Base-by-base conservation (phyloP, 2,888 invertebrate species). In the Neoaliturus tenellus region DNA sequence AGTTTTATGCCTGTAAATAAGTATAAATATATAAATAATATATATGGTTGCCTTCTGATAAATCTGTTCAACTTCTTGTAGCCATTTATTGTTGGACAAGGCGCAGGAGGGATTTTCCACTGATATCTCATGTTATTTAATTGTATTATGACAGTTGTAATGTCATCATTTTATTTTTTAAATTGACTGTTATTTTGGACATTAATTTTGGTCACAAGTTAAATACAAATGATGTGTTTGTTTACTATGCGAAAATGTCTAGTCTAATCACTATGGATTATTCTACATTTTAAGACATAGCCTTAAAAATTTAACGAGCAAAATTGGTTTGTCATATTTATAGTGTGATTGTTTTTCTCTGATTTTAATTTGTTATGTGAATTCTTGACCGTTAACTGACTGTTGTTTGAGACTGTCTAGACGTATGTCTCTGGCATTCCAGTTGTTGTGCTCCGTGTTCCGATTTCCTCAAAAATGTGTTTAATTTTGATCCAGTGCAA, bases 41-140 rank as follows among this genome's bases (percentile, higher is more conserved):
- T 81, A 48, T 82, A 82, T 82, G 82, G 82, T 82, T 55, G 73
- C 73, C 82, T 82, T 82, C 82, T 73, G 41, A 81, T 48, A 41
- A 67, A 20, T 28, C 48, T 44, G 48, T 75, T 28, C 8, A 17
- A 75, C 75, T 75, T 75, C 75, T 75, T 67, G 67, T 67, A 67
- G 69, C 41, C 71, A 39, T 31, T 17, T 75, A 23, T 73, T 41
- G 35, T 69, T 23, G 5, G 31, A 28, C 23, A 2, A 33, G 67
- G n/a, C n/a, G 31, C 35, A 67, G 20, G 33, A 71, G 10, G 28
- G 28, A 25, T 28, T 69, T 33, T 23, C 33, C 71, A 71, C 71
- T 39, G 25, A 25, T 75, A 44, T 44, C 25, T 71, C 25, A 5
- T 48, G 41, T 25, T 44, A 41, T 48, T 48, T 48, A 48, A 3